Conservation (phyloP, 2,113 vertebrate genomes). For the Phrynocephalus versicolor region DNA sequence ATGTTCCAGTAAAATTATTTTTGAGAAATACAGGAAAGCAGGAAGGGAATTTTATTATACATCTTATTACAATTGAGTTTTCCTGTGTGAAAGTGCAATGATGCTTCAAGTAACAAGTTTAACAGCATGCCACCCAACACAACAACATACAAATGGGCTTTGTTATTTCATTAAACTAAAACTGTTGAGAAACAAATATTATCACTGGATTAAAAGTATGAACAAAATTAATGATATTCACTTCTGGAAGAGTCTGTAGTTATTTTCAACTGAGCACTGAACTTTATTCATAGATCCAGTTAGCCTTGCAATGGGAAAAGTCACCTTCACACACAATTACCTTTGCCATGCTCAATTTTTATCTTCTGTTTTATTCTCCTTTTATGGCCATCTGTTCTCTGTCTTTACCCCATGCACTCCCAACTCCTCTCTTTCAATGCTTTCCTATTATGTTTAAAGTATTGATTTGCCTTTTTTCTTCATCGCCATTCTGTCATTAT, state of each 20-base stretch:
- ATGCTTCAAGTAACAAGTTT: not conserved
- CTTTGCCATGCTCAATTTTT: constrained; percentile 21
- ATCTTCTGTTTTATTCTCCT: constrained; percentile 22
- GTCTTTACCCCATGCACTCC: not conserved
- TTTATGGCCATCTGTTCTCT: constrained; percentile 29
- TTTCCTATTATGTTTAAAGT: constrained; percentile 15
- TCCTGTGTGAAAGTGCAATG: not conserved
- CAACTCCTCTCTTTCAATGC: not conserved
- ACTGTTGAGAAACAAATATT: not conserved
- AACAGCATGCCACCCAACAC: not conserved
- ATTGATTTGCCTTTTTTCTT: constrained; percentile 10
- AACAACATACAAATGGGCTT: not conserved
- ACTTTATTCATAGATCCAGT: constrained; percentile 7
- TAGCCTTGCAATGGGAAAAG: not conserved
- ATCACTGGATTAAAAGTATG: not conserved
- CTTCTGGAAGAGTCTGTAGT: not conserved
- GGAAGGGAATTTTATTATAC: not conserved
- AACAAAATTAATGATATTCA: not conserved
- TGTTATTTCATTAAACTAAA: not conserved
- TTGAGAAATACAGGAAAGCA: not conserved
- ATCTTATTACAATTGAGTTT: not conserved
- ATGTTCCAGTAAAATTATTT: not conserved
- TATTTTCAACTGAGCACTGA: not conserved
- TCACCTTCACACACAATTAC: constrained; percentile 30
- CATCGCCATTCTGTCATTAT: constrained; percentile 3